These are phyloP conservation scores for Elmis aenea DNA, from an alignment of 2,888 invertebrate species.

Conservation along the genomic window DNA sequence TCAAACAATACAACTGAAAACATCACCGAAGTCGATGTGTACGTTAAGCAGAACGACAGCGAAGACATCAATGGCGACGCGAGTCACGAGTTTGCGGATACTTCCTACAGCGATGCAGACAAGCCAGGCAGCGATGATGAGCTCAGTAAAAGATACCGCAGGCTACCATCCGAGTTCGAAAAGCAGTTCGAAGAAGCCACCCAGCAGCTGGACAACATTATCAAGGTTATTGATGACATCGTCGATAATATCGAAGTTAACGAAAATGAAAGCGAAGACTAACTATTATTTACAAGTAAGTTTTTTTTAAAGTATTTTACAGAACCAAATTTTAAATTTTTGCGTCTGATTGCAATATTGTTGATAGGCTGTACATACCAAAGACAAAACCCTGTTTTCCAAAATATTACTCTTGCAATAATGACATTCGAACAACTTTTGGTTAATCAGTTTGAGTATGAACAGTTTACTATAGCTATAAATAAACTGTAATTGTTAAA, in stretches of 20 bases:
- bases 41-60: neutral
- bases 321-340: no score
- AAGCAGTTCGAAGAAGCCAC: conserved; percentile 37
- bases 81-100: neutral
- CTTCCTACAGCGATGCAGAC: conserved; percentile 4
- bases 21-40: conserved; percentile 3
- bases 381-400: no score
- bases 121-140: conserved; percentile 1
- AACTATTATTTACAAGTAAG: no score
- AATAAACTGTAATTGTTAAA: no score
- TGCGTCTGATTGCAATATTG: no score
- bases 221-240: conserved; percentile 43
- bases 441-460: no score
- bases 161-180: conserved; percentile 19
- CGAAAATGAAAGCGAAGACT: conserved; percentile 23
- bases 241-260: conserved; percentile 42
- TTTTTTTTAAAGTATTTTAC: no score
- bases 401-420: no score
- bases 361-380: no score
- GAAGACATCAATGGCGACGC: conserved; percentile 2
- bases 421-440: no score
- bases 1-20: no score
- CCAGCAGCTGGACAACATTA: conserved; percentile 41
- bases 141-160: neutral
- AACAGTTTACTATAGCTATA: no score